Evolutionary conservation across 2,888 invertebrate genomes (phyloP).

Genomic region (Agrilus cyanescens): DNA sequence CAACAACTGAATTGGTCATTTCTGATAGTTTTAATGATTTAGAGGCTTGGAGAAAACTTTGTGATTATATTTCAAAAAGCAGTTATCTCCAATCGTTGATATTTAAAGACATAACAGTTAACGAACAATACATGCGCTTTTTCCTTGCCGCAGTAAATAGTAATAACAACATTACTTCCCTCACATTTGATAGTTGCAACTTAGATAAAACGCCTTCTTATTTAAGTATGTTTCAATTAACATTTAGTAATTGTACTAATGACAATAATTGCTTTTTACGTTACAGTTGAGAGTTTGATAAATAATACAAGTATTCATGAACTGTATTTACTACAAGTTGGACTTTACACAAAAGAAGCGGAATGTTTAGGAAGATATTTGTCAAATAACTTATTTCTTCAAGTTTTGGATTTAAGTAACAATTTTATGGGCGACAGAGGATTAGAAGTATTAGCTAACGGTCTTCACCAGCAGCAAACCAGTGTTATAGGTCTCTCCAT

Average conservation of each 20-base stretch:
- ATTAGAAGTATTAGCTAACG: slow-evolving; percentile 27
- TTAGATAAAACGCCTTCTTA: slow-evolving; percentile 26
- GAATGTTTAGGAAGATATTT: slow-evolving; percentile 27
- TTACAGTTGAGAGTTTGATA: slow-evolving; percentile 28
- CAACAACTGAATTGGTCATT: slow-evolving; percentile 26
- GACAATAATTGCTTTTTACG: not conserved
- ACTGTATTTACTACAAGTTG: slow-evolving; percentile 28
- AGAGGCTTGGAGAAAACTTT: slow-evolving; percentile 22
- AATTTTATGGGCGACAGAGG: slow-evolving; percentile 32
- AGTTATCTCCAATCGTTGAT: slow-evolving; percentile 7
- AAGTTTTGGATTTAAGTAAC: slow-evolving; percentile 31
- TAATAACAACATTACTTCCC: slow-evolving; percentile 24
- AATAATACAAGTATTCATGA: slow-evolving; percentile 25
- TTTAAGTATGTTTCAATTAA: slow-evolving; percentile 22
- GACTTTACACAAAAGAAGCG: slow-evolving; percentile 31
- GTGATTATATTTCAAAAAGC: not conserved
- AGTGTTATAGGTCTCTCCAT: slow-evolving; percentile 24
- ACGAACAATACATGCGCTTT: slow-evolving; percentile 25
- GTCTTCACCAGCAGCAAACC: slow-evolving; percentile 24
- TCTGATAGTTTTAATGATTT: slow-evolving; percentile 26
- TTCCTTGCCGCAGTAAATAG: slow-evolving; percentile 19
- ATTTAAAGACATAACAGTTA: slow-evolving; percentile 26
- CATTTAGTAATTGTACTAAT: slow-evolving; percentile 2
- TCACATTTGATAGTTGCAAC: slow-evolving; percentile 29
- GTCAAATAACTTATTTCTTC: slow-evolving; percentile 24